These are phyloP conservation scores for Polydrusus cervinus DNA, from an alignment of 2,888 invertebrate species.

Conservation along the genomic window DNA sequence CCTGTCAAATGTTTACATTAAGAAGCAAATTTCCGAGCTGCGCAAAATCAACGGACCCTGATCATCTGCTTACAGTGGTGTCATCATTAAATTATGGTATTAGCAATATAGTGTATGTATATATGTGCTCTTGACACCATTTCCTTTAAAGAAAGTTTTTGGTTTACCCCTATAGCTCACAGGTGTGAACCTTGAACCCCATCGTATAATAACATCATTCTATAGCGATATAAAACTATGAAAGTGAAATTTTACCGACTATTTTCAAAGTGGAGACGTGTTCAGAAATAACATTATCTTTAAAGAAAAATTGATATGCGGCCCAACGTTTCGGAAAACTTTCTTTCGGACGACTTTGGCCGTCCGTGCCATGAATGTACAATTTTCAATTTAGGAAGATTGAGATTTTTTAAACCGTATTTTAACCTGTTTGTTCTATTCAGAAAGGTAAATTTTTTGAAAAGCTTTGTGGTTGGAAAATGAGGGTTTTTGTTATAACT, in stretches of 20 bases:
- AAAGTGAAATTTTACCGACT: conserved; percentile 42
- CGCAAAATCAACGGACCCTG: no score
- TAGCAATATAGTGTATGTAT: no score
- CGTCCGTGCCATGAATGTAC: conserved; percentile 38
- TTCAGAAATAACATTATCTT: conserved; percentile 41
- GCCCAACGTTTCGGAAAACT: conserved; percentile 43
- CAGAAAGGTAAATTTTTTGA: background rate
- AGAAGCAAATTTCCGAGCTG: no score
- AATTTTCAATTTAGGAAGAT: conserved; percentile 47
- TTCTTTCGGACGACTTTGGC: conserved; percentile 46
- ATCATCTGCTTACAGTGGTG: no score
- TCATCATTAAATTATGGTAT: no score
- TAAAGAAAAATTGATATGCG: conserved; percentile 47
- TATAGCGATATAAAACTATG: conserved; percentile 23
- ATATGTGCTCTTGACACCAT: no score
- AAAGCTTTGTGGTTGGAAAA: background rate
- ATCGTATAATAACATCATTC: conserved; percentile 8
- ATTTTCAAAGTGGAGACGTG: conserved; percentile 31
- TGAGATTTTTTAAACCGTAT: conserved; percentile 44
- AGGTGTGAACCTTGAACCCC: conserved; percentile 3
- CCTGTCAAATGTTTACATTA: no score
- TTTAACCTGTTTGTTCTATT: conserved; percentile 41
- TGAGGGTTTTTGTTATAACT: background rate
- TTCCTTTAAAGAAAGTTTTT: no score
- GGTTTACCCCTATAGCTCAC: background rate